Base-by-base conservation (phyloP, 2,888 invertebrate genomes). In the Teinopalpus imperialis region DNA sequence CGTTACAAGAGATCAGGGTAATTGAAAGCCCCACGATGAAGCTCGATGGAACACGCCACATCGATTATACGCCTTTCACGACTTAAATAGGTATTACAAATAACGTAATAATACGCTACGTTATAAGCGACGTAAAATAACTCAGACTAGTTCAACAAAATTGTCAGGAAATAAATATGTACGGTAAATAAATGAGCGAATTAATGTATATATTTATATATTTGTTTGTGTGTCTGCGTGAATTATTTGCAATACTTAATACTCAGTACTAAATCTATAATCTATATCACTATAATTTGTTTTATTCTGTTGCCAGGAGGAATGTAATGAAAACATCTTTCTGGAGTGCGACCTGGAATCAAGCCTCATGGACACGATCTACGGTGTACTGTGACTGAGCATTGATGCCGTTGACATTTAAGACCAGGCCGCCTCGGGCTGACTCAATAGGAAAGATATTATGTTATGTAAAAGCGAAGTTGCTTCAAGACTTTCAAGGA, bases 341-440 rank as follows among this genome's bases (percentile, higher is more conserved):
- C 60, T 87, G 63, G 87, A 86, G 70, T 83, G 82, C 57, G 86
- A 86, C 59, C 70, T 87, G 69, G 87, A 86, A 58, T 62, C 85
- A 30, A 82, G 71, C 60, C 63, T 87, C 56, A 83, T 88, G 85
- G 87, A 87, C 54, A 79, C 85, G 41, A 77, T 87, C 63, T 87
- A 87, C 69, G 75, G 85, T 59, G 83, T 77, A 58, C 81, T 85
- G 79, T 88, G 79, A 83, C 61, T 56, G 24, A 29, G 14, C 21
- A 27, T 8, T 14, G 23, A 4, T 8, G 16, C 8, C 23, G 23
- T 2, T 3, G 21, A 37, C 23, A 37, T 27, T 30, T 24, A 36
- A 13, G 12, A 24, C 35, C 13, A 35, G 36, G 26, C 39, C 35
- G 36, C 18, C 24, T 34, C 31, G 36, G 36, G 20, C 32, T 34